These are phyloP conservation scores for Microcebus lehilahytsara DNA, from an alignment of 2,113 vertebrate genomes.

Conservation along the genomic window DNA sequence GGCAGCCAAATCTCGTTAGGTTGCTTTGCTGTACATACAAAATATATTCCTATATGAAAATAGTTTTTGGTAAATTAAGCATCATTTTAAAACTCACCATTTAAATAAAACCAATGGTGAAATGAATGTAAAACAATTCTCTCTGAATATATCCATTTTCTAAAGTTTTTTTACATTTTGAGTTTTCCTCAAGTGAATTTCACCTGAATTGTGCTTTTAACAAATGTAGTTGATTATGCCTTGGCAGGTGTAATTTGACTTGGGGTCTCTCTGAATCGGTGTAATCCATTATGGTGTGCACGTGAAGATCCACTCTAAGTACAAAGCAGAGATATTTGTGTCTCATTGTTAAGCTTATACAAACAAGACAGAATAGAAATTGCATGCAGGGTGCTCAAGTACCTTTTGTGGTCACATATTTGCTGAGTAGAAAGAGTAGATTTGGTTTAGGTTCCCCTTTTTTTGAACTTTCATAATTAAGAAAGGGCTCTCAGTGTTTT, in stretches of 20 bases:
- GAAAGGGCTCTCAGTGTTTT: slow-evolving; percentile 48
- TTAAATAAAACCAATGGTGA: neutral
- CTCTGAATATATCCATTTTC: neutral
- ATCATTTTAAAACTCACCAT: slow-evolving; percentile 16
- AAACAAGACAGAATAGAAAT: neutral
- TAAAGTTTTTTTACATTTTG: slow-evolving; percentile 14
- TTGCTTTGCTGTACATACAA: neutral
- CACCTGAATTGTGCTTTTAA: neutral
- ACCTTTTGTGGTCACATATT: neutral
- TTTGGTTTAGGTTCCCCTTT: slow-evolving; percentile 17
- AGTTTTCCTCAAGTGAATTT: slow-evolving; percentile 6
- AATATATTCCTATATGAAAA: neutral
- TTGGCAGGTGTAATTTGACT: neutral
- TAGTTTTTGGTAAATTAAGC: neutral
- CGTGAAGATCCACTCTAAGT: neutral
- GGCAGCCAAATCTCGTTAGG: neutral
- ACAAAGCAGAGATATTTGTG: neutral
- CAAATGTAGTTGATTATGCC: neutral
- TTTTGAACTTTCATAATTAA: slow-evolving; percentile 57
- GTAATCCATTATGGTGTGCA: neutral
- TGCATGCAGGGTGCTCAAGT: neutral
- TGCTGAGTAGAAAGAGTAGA: slow-evolving; percentile 27
- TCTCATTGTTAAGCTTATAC: neutral
- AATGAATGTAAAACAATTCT: neutral
- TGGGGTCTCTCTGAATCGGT: neutral